Conservation (phyloP, 2,113 vertebrate species). For the Cryptomyrus ogoouensis region DNA sequence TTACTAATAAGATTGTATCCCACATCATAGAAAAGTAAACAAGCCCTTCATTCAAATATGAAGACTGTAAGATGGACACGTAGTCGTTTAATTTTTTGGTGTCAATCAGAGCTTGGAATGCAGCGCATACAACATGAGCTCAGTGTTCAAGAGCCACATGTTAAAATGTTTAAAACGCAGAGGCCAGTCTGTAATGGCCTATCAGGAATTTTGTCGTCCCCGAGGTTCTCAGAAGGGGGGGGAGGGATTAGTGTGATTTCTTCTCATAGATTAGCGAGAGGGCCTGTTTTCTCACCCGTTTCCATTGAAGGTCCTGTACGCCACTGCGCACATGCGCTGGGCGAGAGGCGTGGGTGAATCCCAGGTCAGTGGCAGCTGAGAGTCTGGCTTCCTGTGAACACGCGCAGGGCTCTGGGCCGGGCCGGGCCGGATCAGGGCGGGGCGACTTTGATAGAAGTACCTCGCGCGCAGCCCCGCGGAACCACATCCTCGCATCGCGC, state of each 20-base stretch:
- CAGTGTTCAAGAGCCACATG: too few species aligned
- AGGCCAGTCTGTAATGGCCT: not conserved
- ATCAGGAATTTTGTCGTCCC: not conserved
- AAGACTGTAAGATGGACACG: not conserved
- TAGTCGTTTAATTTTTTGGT: not conserved
- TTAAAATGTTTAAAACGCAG: not conserved
- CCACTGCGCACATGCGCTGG: not conserved
- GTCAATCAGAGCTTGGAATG: not conserved
- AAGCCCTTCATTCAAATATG: not conserved
- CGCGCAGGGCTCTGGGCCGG: not conserved
- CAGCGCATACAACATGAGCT: not conserved
- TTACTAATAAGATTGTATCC: not conserved
- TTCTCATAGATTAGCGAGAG: not conserved
- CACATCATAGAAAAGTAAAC: not conserved
- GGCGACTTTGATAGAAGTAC: not conserved
- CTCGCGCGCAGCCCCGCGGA: not conserved
- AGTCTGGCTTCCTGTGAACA: not conserved
- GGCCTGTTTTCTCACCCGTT: not conserved
- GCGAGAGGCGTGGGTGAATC: not conserved
- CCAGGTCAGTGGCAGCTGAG: not conserved
- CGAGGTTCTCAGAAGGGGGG: not conserved
- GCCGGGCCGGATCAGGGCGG: not conserved
- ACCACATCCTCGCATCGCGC: conserved; percentile 32
- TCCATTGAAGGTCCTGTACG: not conserved
- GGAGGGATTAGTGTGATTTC: not conserved